These are phyloP conservation scores for Alosa sapidissima DNA, from an alignment of 2,797 vertebrate species.

Conservation along the genomic window DNA sequence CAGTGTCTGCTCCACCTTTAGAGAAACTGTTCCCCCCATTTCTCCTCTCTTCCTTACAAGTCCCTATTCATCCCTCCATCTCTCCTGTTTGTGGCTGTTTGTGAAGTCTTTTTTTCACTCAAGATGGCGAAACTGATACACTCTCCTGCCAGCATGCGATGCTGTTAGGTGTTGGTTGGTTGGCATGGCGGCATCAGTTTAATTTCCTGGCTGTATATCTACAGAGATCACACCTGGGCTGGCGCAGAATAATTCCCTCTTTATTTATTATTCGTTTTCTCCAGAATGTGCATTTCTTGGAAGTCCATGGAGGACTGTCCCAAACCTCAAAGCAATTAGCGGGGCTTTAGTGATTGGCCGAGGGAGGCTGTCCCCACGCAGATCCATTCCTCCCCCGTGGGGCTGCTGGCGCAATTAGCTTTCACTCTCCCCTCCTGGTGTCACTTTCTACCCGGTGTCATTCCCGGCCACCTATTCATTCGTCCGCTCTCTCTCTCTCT, in stretches of 20 bases:
- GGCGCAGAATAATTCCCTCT: neutral
- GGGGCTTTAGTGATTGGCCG: slow-evolving; percentile 4
- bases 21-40: neutral
- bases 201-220: neutral
- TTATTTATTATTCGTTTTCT: slow-evolving; percentile 14
- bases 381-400: neutral
- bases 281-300: slow-evolving; percentile 10
- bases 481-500: neutral
- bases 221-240: neutral
- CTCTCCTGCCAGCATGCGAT: neutral
- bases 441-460: neutral
- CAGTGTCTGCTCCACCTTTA: neutral
- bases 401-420: neutral
- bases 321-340: slow-evolving; percentile 21
- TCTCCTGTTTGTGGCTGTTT: neutral
- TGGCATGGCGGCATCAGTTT: neutral
- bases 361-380: neutral
- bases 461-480: neutral
- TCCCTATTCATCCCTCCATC: neutral
- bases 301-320: neutral
- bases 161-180: neutral
- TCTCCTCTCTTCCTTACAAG: neutral
- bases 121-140: neutral
- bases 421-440: neutral
- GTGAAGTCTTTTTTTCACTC: neutral